Base-by-base conservation (phyloP, 2,888 invertebrate species). In the Diarsia brunnea region DNA sequence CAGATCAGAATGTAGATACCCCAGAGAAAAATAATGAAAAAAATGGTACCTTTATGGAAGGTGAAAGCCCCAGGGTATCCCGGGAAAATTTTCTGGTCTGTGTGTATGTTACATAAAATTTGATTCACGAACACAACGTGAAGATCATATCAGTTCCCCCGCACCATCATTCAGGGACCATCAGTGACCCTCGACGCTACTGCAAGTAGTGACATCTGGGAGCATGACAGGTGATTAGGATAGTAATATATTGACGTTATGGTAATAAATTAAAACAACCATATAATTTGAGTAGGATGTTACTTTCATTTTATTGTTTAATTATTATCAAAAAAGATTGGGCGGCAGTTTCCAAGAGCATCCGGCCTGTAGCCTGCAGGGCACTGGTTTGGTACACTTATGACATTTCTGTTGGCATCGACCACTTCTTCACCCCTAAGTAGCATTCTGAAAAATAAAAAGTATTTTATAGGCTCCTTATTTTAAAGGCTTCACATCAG, bases 361-460 rank as follows among this genome's bases (percentile, higher is more conserved):
- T 95, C 95, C 4, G 92, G 92, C 74, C 77, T 92, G 73, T 91
- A 93, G 31, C 95, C 95, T 45, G 10, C 79, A 19, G 94, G 95
- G 67, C 95, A 95, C 58, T 95, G 94, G 47, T 88, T 89, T 3
- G 95, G 95, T 19, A 93, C 91, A 74, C 82, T 90, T 71, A 94
- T 92, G 38, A 94, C 84, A 63, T 92, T 92, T 86, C 81, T 87
- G 45, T 74, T 75, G 8, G 49, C 24, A 38, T 68, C n/a, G 49
- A 69, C 69, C 43, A 64, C 3, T 51, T 76, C 68, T 51, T 38
- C 69, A 72, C 21, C 70, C 47, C 65, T 75, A 38, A 38, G 61
- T 21, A 70, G 68, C 21, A 58, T 68, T n/a, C 87, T 88, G 83
- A 10, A 77, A 87, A 51, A 61, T 4, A 38, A 45, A 43, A 64